A percentile compares a stretch with the other conserved stretches of the same genome.
Conservation (phyloP, 2,113 vertebrate genomes). For the Cheilinus undulatus region DNA sequence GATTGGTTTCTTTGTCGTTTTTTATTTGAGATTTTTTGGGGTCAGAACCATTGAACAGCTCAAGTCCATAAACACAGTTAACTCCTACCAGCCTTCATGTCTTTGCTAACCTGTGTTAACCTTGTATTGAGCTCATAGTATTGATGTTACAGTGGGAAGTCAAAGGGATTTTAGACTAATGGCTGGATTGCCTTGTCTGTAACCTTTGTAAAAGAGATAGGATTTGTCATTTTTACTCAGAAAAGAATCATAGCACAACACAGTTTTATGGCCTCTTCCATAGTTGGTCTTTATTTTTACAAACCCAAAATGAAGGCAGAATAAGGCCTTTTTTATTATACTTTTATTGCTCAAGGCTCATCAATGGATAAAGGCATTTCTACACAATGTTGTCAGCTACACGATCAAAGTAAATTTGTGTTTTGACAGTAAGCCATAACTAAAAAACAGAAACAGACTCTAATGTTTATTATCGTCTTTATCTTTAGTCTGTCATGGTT, state of each 20-base stretch:
- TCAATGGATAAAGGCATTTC: conserved; percentile 41
- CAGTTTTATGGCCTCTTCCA: neutral
- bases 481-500: conserved; percentile 4
- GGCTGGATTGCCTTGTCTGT: no score
- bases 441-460: conserved; percentile 16
- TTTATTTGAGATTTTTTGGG: no score
- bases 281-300: neutral
- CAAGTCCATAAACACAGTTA: no score
- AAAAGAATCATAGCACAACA: neutral
- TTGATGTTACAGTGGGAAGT: no score
- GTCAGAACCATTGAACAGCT: no score
- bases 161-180: no score
- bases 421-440: conserved; percentile 49
- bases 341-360: conserved; percentile 9
- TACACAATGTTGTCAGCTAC: conserved; percentile 44
- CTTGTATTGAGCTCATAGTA: no score
- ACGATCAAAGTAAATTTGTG: conserved; percentile 55
- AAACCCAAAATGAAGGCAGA: conserved; percentile 16
- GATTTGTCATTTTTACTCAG: neutral
- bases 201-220: no score
- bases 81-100: no score
- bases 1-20: no score
- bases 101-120: no score
- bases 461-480: conserved; percentile 12
- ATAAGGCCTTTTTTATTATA: conserved; percentile 1